A percentile compares a stretch with the other conserved stretches of the same genome.
These are phyloP conservation scores for Bombus picipes DNA, from an alignment of 1,140 invertebrate genomes.

Conservation along the genomic window DNA sequence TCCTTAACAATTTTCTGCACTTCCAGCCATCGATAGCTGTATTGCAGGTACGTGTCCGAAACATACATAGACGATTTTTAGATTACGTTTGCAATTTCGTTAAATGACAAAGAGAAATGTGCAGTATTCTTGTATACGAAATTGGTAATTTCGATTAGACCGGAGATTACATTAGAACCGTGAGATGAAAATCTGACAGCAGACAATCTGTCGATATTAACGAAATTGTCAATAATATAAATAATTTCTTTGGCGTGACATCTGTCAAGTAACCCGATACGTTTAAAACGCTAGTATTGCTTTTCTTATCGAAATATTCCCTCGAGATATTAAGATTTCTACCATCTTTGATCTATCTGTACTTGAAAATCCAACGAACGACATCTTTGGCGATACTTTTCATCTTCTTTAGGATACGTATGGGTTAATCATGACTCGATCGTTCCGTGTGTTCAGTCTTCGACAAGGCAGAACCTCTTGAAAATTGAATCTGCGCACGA, in stretches of 20 bases:
- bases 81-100: background rate
- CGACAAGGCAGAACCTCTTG: background rate
- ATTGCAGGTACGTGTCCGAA: background rate
- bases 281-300: background rate
- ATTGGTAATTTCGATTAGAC: background rate
- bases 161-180: background rate
- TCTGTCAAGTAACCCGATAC: background rate
- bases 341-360: too few species aligned
- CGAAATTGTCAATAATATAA: background rate
- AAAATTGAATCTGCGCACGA: background rate
- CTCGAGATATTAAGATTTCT: too few species aligned
- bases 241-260: background rate
- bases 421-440: background rate
- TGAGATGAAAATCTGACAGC: background rate
- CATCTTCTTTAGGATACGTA: background rate
- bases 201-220: background rate
- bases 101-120: background rate
- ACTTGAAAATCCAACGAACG: too few species aligned
- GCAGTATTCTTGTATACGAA: background rate
- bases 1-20: background rate
- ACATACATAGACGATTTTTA: too few species aligned
- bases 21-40: background rate
- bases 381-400: too few species aligned
- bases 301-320: background rate
- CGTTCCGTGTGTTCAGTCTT: background rate